Evolutionary conservation across 2,797 vertebrate genomes (phyloP).

Genomic region (Xenops minutus): DNA sequence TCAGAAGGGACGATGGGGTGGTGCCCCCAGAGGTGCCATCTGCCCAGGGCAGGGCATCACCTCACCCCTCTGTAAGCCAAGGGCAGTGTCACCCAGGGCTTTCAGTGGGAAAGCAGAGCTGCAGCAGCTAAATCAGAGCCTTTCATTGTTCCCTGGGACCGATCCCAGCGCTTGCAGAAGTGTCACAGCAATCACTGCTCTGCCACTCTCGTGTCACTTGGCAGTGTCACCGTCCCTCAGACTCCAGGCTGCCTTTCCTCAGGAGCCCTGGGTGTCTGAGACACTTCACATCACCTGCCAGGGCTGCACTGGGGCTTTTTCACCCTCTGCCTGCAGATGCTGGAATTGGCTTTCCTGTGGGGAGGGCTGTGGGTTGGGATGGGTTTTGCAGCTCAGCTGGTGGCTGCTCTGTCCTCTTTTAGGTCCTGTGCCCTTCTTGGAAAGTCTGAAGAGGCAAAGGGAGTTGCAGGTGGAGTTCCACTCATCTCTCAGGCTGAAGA

Average conservation of each 20-base stretch:
- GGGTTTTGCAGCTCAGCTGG: not conserved
- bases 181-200: not conserved
- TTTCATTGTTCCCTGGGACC: not conserved
- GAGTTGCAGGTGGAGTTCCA: not conserved
- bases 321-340: not conserved
- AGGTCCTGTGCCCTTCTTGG: not conserved
- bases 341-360: slow-evolving; percentile 20
- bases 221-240: not conserved
- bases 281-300: not conserved
- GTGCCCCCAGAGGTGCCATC: not conserved
- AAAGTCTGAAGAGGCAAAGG: not conserved
- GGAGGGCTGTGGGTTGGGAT: not conserved
- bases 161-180: not conserved
- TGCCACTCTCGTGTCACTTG: not conserved
- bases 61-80: not conserved
- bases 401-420: not conserved
- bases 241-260: not conserved
- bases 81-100: not conserved
- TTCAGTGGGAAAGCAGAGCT: not conserved
- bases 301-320: not conserved
- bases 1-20: not conserved
- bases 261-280: not conserved
- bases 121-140: not conserved
- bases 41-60: not conserved
- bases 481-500: not conserved